Conservation (phyloP, 1,140 invertebrate species). For the Drosophila chauvacae region DNA sequence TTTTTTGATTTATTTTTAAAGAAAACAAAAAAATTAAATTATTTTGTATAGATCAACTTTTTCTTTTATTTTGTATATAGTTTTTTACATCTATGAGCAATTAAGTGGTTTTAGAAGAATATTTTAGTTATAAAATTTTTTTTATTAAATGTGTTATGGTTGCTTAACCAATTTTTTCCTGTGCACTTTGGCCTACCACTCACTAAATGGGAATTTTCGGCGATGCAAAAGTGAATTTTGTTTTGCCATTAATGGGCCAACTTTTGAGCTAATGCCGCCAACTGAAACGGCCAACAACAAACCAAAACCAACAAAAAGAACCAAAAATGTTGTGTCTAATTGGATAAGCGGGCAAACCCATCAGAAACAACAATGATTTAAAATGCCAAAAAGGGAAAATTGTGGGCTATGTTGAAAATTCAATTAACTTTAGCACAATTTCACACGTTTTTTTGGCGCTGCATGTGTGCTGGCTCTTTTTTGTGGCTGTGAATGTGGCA, state of each 20-base stretch:
- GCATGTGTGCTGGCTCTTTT: not conserved
- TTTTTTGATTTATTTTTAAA: too few species aligned
- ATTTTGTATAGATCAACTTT: too few species aligned
- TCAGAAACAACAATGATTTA: constrained; percentile 18
- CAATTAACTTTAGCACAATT: constrained; percentile 61
- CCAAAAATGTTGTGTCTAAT: constrained; percentile 35
- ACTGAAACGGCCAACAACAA: constrained; percentile 18
- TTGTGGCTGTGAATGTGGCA: constrained; percentile 19
- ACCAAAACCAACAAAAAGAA: constrained; percentile 5
- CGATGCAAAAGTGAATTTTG: constrained; percentile 58
- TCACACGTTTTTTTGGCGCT: constrained; percentile 26
- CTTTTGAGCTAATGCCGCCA: constrained; percentile 65
- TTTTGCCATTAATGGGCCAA: constrained; percentile 64
- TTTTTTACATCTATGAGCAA: too few species aligned
- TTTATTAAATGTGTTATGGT: not conserved
- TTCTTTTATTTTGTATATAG: too few species aligned
- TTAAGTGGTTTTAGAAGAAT: too few species aligned
- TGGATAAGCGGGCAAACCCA: constrained; percentile 49
- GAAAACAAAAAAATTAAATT: too few species aligned
- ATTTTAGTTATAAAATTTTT: not conserved
- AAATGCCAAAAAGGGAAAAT: constrained; percentile 11
- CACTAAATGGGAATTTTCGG: constrained; percentile 15
- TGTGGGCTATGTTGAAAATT: constrained; percentile 53
- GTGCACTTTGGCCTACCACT: constrained; percentile 17
- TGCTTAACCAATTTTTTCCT: not conserved